These are phyloP conservation scores for Penaeus chinensis DNA, from an alignment of 1,140 invertebrate genomes.

Conservation along the genomic window DNA sequence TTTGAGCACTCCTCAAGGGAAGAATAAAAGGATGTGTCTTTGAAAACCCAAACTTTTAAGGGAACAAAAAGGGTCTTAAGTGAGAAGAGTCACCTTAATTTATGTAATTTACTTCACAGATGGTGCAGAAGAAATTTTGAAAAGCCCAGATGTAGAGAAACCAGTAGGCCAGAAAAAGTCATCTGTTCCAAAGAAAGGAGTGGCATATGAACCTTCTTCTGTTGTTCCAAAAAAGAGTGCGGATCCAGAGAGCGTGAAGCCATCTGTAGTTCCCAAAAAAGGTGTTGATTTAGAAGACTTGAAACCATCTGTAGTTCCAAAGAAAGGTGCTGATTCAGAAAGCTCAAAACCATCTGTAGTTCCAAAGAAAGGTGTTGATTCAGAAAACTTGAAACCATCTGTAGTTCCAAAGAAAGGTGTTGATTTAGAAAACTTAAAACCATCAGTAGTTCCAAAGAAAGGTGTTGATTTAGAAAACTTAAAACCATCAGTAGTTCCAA, in stretches of 20 bases:
- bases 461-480: not conserved
- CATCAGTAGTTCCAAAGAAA: not conserved
- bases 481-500: not conserved
- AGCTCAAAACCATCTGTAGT: not conserved
- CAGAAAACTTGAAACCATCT: not conserved
- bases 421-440: not conserved
- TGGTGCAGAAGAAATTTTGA: not conserved
- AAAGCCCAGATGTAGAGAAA: not conserved
- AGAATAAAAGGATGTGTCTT: no score
- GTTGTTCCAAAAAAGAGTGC: slow-evolving; percentile 7
- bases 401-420: slow-evolving; percentile 13
- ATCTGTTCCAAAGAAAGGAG: slow-evolving; percentile 11
- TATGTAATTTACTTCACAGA: not conserved
- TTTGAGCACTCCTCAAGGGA: no score
- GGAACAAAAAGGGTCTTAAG: no score
- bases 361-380: slow-evolving; percentile 7
- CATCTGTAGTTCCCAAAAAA: slow-evolving; percentile 1
- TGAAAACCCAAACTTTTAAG: no score
- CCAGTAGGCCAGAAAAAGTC: not conserved
- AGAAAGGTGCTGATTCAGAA: not conserved
- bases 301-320: not conserved
- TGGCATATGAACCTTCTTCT: not conserved
- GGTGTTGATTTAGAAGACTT: not conserved
- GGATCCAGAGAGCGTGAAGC: not conserved
- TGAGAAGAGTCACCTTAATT: no score